phyloP scores from a whole-genome alignment of 2,113 vertebrate genomes.

The Takifugu flavidus region DNA sequence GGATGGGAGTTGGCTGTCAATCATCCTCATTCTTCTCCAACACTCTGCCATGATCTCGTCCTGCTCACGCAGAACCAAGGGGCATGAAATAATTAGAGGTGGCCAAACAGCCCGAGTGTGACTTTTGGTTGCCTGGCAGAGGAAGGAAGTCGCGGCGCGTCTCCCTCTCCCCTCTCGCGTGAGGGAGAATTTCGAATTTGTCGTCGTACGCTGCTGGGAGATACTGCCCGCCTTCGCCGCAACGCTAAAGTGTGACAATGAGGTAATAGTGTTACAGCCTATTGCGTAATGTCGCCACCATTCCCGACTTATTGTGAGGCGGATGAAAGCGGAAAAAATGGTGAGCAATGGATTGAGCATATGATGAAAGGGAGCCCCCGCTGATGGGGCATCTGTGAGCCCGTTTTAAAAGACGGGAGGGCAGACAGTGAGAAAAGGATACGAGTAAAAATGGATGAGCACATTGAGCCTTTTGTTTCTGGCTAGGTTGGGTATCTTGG shows the following conservation, averaged over 20 bases:
- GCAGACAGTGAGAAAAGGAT: conserved; percentile 22
- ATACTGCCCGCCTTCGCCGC: conserved; percentile 21
- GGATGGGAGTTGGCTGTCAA: conserved; percentile 76
- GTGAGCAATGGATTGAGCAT: conserved; percentile 44
- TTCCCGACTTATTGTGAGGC: conserved; percentile 51
- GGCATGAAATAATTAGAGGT: conserved; percentile 80
- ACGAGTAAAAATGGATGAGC: conserved; percentile 7
- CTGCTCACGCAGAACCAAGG: conserved; percentile 71
- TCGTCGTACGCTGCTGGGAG: conserved; percentile 32
- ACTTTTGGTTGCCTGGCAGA: conserved; percentile 40
- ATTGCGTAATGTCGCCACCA: conserved; percentile 64
- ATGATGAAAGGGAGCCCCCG: conserved; percentile 66
- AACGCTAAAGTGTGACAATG: conserved; percentile 52
- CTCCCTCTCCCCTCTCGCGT: conserved; percentile 7
- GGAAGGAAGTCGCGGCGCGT: conserved; percentile 48
- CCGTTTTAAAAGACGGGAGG: conserved; percentile 62
- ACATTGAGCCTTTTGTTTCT: conserved; percentile 73
- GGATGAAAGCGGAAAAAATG: conserved; percentile 54
- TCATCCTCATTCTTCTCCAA: conserved; percentile 69
- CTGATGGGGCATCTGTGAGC: conserved; percentile 78
- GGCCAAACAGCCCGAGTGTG: conserved; percentile 59
- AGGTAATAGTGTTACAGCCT: conserved; percentile 63
- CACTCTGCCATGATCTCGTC: conserved; percentile 48
- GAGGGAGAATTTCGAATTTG: conserved; percentile 32
- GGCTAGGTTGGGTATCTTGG: neutral